Conservation (phyloP, 2,113 vertebrate genomes). For the Silurus meridionalis region DNA sequence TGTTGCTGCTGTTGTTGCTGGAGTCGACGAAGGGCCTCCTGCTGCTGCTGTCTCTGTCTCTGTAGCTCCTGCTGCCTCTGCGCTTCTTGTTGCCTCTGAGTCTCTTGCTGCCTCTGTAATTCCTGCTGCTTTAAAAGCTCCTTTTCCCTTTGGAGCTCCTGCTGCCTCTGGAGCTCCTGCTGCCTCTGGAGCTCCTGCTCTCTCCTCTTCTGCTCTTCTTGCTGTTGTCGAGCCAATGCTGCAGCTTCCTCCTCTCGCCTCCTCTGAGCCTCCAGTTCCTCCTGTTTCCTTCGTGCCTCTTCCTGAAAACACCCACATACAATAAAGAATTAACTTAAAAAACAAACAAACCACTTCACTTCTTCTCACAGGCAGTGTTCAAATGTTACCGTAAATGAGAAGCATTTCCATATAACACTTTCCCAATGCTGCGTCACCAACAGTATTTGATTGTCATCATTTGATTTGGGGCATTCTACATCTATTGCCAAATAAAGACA, state of each 20-base stretch:
- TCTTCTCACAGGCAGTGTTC: not conserved
- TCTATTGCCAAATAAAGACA: not conserved
- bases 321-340: not conserved
- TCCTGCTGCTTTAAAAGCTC: slow-evolving; percentile 88
- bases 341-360: not conserved
- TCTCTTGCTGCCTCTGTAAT: slow-evolving; percentile 79
- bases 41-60: slow-evolving; percentile 82
- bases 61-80: slow-evolving; percentile 87
- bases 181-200: slow-evolving; percentile 84
- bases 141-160: slow-evolving; percentile 83
- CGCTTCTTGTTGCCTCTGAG: slow-evolving; percentile 87
- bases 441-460: not conserved
- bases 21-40: slow-evolving; percentile 87
- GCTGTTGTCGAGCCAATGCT: slow-evolving; percentile 79
- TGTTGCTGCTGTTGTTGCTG: slow-evolving; percentile 95
- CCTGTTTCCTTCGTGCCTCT: slow-evolving; percentile 87
- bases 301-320: slow-evolving; percentile 68
- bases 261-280: slow-evolving; percentile 84
- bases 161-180: slow-evolving; percentile 74
- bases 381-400: not conserved
- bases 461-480: not conserved
- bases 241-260: slow-evolving; percentile 73
- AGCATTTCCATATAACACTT: not conserved
- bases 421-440: not conserved
- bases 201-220: slow-evolving; percentile 84